Evolutionary conservation across 2,888 invertebrate species (phyloP), one percentile per base, ranked within the genome.

Genomic region (Lymantria dispar): DNA sequence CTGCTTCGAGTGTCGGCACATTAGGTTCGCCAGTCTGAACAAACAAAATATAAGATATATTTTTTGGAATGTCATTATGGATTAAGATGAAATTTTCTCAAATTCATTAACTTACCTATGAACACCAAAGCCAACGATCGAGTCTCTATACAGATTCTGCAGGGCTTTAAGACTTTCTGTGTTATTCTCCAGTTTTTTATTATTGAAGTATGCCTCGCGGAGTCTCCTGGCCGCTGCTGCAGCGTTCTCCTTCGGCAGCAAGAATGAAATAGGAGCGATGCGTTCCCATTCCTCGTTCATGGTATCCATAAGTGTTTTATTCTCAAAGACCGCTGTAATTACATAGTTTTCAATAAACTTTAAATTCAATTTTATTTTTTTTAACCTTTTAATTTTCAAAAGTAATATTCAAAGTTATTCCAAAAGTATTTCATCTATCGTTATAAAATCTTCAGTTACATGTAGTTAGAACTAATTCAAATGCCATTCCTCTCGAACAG

Each of bases 181-280:
- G 41, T 92, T 84, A 10, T 92, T 72, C 14, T 58, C 58, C 14
- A 91, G 57, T 9, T 79, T 75, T 56, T 85, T 78, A 37, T 64
- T 73, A 0, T 54, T 60, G 0, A 83, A 60, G 48, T 94, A 94
- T 55, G 82, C 87, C 13, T 85, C 78, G 47, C 85, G 89, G 7
- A 95, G 70, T 22, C 87, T 85, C 33, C 79, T 78, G 39, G 92
- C 93, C 0, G 93, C 92, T 0, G 80, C 68, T n/a, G 80, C 77
- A 0, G 94, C 87, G 55, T 92, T 87, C 0, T 92, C 90, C 8
- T 90, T 82, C 11, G 92, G 91, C 62, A 95, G 92, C 53, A 93
- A 93, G 69, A 95, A 95, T 11, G 93, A 92, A 12, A 95, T 92
- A 0, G 95, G 95, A 0, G 95, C 95, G 3, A 94, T 61, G 13